Conservation (phyloP, 1,140 invertebrate species). For the Grapholita molesta region DNA sequence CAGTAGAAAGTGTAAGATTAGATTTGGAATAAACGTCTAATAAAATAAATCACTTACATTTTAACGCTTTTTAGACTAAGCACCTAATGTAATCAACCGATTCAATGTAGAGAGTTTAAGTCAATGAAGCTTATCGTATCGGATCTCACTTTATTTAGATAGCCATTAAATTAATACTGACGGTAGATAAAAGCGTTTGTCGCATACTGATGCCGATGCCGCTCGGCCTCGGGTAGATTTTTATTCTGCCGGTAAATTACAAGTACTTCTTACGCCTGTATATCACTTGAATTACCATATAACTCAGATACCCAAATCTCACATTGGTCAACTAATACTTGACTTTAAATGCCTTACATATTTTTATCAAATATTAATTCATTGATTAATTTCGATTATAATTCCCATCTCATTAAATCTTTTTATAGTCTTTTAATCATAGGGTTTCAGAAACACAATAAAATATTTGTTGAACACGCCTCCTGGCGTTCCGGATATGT, state of each 20-base stretch:
- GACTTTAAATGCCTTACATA: neutral
- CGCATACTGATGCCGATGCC: slow-evolving; percentile 53
- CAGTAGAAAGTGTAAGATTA: neutral
- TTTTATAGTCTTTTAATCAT: slow-evolving; percentile 28
- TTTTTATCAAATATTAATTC: neutral
- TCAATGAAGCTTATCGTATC: slow-evolving; percentile 68
- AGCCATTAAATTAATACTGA: slow-evolving; percentile 68
- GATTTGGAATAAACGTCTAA: slow-evolving; percentile 20
- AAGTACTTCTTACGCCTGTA: neutral
- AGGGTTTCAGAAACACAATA: slow-evolving; percentile 51
- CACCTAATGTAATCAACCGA: slow-evolving; percentile 64
- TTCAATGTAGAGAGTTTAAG: slow-evolving; percentile 53
- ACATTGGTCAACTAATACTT: neutral
- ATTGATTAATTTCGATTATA: slow-evolving; percentile 20
- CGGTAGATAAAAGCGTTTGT: slow-evolving; percentile 59
- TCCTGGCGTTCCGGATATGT: slow-evolving; percentile 61
- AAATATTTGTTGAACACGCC: slow-evolving; percentile 56
- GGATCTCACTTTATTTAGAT: slow-evolving; percentile 72
- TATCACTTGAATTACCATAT: neutral
- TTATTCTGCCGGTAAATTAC: neutral
- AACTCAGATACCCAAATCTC: neutral
- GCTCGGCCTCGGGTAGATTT: slow-evolving; percentile 24
- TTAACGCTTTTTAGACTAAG: slow-evolving; percentile 51
- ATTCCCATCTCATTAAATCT: slow-evolving; percentile 10
- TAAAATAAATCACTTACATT: slow-evolving; percentile 53